Percentiles rank a stretch among this genome's conserved stretches.
Evolutionary conservation across 1,140 invertebrate genomes (phyloP).

Genomic region (Zaprionus ornatus): DNA sequence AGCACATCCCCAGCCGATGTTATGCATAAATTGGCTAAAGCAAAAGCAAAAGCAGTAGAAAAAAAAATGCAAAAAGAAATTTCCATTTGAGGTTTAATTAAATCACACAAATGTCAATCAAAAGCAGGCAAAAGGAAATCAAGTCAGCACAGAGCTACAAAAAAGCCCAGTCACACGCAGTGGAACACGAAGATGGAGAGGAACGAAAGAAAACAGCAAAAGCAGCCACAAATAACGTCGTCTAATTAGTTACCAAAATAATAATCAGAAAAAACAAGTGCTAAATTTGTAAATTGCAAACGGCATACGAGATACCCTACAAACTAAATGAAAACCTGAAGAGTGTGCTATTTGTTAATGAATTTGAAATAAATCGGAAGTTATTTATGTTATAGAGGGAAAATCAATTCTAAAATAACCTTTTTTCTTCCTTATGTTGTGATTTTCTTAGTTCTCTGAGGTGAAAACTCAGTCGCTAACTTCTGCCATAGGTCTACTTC

Average conservation of each 20-base stretch:
- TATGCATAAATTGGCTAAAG: slow-evolving; percentile 59
- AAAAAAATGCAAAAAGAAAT: slow-evolving; percentile 29
- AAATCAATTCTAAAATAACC: too few relatives aligned
- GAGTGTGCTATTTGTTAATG: too few relatives aligned
- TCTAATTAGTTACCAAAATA: slow-evolving; percentile 72
- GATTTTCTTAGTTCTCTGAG: too few relatives aligned
- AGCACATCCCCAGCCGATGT: slow-evolving; percentile 17
- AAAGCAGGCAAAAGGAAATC: slow-evolving; percentile 34
- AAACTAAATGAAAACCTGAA: background rate
- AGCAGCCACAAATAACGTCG: slow-evolving; percentile 66
- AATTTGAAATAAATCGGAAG: too few relatives aligned
- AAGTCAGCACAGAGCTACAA: background rate
- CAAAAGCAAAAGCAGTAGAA: slow-evolving; percentile 22
- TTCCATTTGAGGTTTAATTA: slow-evolving; percentile 78
- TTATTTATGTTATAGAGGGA: too few relatives aligned
- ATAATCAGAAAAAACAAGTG: slow-evolving; percentile 10
- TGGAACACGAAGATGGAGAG: background rate
- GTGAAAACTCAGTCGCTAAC: too few relatives aligned
- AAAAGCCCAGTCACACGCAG: slow-evolving; percentile 1
- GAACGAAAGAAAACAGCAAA: background rate
- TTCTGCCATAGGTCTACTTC: too few relatives aligned
- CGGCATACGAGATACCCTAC: background rate
- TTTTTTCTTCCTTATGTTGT: too few relatives aligned
- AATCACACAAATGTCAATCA: slow-evolving; percentile 71
- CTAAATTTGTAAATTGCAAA: background rate